Conservation (phyloP, 2,888 invertebrate genomes). For the Xestia c-nigrum region DNA sequence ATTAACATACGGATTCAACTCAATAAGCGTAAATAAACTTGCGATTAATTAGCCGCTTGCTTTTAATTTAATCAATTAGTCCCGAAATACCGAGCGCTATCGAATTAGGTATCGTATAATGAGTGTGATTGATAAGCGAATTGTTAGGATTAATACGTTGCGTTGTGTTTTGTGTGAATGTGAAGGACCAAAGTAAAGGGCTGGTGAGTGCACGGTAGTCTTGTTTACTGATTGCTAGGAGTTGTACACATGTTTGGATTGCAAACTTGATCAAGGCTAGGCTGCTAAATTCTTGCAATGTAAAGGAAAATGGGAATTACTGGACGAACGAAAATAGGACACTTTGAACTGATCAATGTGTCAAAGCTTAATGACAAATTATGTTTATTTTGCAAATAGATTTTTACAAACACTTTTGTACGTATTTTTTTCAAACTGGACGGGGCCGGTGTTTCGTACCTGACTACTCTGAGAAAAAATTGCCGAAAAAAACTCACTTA, state of each 20-base stretch:
- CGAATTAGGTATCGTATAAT: slow-evolving; percentile 59
- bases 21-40: slow-evolving; percentile 31
- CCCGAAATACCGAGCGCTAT: slow-evolving; percentile 50
- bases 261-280: slow-evolving; percentile 10
- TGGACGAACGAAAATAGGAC: too few species aligned
- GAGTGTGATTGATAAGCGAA: slow-evolving; percentile 66
- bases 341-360: not conserved
- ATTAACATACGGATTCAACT: slow-evolving; percentile 26
- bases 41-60: slow-evolving; percentile 43
- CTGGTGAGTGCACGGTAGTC: slow-evolving; percentile 60
- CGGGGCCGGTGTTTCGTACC: too few species aligned
- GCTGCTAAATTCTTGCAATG: not conserved
- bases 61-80: slow-evolving; percentile 63
- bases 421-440: too few species aligned
- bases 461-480: too few species aligned
- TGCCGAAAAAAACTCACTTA: too few species aligned
- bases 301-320: not conserved
- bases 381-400: too few species aligned
- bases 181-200: slow-evolving; percentile 82
- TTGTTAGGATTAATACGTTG: slow-evolving; percentile 73
- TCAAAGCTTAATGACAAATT: too few species aligned
- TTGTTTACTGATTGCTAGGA: slow-evolving; percentile 41
- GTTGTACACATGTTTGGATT: slow-evolving; percentile 31
- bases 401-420: too few species aligned
- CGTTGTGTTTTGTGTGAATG: slow-evolving; percentile 70